Evolutionary conservation across 2,888 invertebrate genomes (phyloP), one percentile per base, ranked within the genome.

Genomic region (Hydriomena furcata): DNA sequence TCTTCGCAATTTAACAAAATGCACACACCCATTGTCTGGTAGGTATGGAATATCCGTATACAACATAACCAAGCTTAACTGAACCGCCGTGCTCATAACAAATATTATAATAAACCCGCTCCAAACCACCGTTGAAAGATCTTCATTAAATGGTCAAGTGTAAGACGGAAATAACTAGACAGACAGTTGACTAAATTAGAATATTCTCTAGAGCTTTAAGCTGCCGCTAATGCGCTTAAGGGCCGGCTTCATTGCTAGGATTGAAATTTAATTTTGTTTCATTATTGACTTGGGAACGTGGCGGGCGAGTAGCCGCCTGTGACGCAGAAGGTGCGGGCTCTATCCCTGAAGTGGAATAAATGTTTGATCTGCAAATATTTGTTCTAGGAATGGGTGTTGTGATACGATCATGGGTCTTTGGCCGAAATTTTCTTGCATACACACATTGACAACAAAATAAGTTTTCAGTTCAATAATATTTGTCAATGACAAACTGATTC

Each of bases 1-100:
- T 83, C 82, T 84, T 82, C 75, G 84, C 85, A 84, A 86, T 85
- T 87, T 85, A 85, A 78, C 82, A 82, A 83, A 83, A 82, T 67
- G 73, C 42, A 82, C 71, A 78, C 66, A 75, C 71, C 70, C 40
- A 70, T 70, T 75, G 69, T 75, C 71, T 74, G n/a, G 61, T 42
- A 41, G 24, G 30, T 42, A 35, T 41, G 32, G 63, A 71, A 71
- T 71, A 71, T 69, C 66, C 71, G 66, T 71, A 74, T 67, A 44
- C 23, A 71, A 61, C 63, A 65, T 50, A 66, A 65, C 87, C 82
- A 83, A 58, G 55, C 52, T 71, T 70, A 65, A 63, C 49, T 65
- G 79, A 79, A 27, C 79, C 63, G 57, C 65, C 58, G 52, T 58
- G 60, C 60, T 62, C 60, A 53, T 63, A 40, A 55, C 52, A 55